Evolutionary conservation across 2,888 invertebrate genomes (phyloP), one percentile per base, ranked within the genome.

Genomic region (Leptura quadrifasciata): DNA sequence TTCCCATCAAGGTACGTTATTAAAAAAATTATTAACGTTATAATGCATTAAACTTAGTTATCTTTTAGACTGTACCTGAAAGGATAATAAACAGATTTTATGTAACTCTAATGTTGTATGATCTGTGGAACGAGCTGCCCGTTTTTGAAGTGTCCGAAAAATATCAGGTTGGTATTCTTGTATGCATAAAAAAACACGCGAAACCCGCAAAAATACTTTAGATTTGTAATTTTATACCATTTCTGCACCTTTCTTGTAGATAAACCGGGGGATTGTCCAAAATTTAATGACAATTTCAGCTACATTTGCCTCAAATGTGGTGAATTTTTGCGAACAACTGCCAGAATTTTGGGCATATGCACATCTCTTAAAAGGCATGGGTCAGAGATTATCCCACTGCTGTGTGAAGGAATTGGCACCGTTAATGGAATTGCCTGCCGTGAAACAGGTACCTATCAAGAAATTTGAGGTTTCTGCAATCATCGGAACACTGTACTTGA

Each of bases 341-440:
- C 92, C 93, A 24, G 93, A 94, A 81, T 94, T 97, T 89, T 97
- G 97, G 97, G 92, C 94, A 55, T 97, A 94, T 87, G 91, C 92
- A 31, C 93, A 95, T 80, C 90, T 98, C 78, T 90, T 99, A 74
- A 91, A 90, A 21, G 93, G 93, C 78, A 94, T 98, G 86, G 92
- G 94, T 35, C 91, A 93, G 81, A 91, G 94, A 76, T 91, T 98
- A 83, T 93, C 94, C 78, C 94, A 95, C 87, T 97, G 97, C 88
- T 96, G 96, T 75, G 93, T 94, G 10, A 90, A 92, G 0, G 97
- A 97, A 82, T 90, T 98, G 72, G 90, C 94, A 39, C 94, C 94
- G 12, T 91, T 99, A 20, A 93, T 98, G 94, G 95, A 97, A 80
- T 91, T 98, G 81, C 98, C 98, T 1, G 93, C 94, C 20, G 97